These are phyloP conservation scores for Eumaeus atala DNA, from an alignment of 1,140 invertebrate species.

Conservation along the genomic window DNA sequence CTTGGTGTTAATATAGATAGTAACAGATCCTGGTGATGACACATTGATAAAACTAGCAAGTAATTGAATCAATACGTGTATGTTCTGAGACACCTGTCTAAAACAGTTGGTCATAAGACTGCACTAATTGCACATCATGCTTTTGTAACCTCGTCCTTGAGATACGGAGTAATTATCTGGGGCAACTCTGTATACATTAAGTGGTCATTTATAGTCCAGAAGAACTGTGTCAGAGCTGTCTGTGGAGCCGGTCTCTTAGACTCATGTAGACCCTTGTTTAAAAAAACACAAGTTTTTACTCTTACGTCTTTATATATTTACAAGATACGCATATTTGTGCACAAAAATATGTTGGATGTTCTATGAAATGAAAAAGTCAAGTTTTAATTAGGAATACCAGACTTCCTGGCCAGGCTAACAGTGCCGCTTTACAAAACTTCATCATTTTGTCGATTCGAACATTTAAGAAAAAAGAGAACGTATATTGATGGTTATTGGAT, in stretches of 20 bases:
- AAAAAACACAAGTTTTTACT: neutral
- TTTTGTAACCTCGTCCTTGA: slow-evolving; percentile 1
- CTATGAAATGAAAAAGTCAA: neutral
- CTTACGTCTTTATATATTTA: neutral
- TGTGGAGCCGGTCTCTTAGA: neutral
- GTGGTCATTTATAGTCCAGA: neutral
- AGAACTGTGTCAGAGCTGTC: slow-evolving; percentile 9
- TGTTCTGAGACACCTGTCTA: slow-evolving; percentile 1
- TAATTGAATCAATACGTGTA: too few relatives aligned
- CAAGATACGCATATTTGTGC: slow-evolving; percentile 2
- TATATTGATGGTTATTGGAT: too few relatives aligned
- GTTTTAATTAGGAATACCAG: neutral
- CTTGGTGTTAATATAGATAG: too few relatives aligned
- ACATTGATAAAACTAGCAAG: too few relatives aligned
- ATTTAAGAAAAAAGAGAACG: too few relatives aligned
- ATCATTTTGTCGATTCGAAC: too few relatives aligned
- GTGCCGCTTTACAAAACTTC: too few relatives aligned
- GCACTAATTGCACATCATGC: slow-evolving; percentile 14
- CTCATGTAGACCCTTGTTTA: slow-evolving; percentile 1
- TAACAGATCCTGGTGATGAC: too few relatives aligned
- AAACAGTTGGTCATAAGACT: neutral
- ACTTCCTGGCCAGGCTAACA: neutral
- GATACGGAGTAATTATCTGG: slow-evolving; percentile 22
- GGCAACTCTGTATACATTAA: slow-evolving; percentile 11
- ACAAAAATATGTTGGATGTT: neutral